A percentile compares a stretch with the other conserved stretches of the same genome.
Evolutionary conservation across 2,888 invertebrate species (phyloP).

Genomic region (Allolobophora icterica): DNA sequence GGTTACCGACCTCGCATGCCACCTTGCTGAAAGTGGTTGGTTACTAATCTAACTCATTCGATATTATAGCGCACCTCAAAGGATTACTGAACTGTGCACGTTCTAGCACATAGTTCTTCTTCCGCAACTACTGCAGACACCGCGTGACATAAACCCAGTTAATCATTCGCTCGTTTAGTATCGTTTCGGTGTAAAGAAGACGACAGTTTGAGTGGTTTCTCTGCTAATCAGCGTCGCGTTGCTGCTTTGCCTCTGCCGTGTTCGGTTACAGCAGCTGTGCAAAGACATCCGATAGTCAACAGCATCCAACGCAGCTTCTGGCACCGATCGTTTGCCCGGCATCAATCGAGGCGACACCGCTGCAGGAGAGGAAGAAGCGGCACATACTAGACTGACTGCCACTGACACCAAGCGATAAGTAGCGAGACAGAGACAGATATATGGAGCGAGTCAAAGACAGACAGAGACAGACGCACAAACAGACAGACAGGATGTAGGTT

Average conservation of each 20-base stretch:
- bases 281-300: background rate
- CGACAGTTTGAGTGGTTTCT: background rate
- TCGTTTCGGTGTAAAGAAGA: background rate
- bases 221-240: no score
- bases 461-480: background rate
- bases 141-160: background rate
- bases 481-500: background rate
- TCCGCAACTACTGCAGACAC: background rate
- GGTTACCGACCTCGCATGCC: background rate
- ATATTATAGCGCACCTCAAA: background rate
- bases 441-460: background rate
- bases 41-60: background rate
- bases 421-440: background rate
- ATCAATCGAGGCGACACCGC: background rate
- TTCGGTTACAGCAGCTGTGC: background rate
- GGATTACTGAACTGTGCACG: background rate
- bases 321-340: background rate
- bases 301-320: background rate
- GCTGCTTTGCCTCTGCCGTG: no score
- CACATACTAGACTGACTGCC: background rate
- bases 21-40: background rate
- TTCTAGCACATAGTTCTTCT: background rate
- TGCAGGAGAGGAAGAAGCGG: background rate
- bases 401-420: background rate
- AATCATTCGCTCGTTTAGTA: background rate